phyloP scores from a whole-genome alignment of 1,140 invertebrate genomes.

The Achatina immaculata region DNA sequence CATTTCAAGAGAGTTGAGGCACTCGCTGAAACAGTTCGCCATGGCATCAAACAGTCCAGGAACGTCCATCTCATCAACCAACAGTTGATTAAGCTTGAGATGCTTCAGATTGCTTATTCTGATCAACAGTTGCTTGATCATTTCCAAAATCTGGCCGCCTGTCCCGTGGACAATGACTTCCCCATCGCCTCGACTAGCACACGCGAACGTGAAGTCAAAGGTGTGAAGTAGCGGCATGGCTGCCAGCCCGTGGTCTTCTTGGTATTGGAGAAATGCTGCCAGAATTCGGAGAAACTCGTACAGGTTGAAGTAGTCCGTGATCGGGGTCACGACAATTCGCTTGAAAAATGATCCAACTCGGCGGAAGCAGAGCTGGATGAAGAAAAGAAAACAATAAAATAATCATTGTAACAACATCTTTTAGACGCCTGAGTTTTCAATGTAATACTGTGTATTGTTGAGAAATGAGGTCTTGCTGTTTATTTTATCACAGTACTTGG shows the following conservation, averaged over 20 bases:
- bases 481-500: too few species aligned
- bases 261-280: conserved; percentile 54
- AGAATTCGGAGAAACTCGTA: conserved; percentile 80
- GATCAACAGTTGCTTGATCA: conserved; percentile 75
- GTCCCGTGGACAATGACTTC: conserved; percentile 78
- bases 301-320: conserved; percentile 85
- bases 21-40: conserved; percentile 74
- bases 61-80: conserved; percentile 77
- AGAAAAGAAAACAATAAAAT: neutral
- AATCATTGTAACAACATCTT: neutral
- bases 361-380: conserved; percentile 76
- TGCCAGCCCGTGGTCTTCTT: conserved; percentile 59
- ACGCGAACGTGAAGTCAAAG: conserved; percentile 83
- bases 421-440: neutral
- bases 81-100: conserved; percentile 82
- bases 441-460: neutral
- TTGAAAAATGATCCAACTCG: conserved; percentile 80
- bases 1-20: conserved; percentile 78
- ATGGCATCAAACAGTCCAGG: conserved; percentile 81
- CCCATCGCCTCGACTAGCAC: conserved; percentile 74
- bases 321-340: conserved; percentile 80
- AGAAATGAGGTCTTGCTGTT: too few species aligned
- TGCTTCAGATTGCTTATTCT: conserved; percentile 78
- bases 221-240: conserved; percentile 63
- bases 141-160: conserved; percentile 75